Evolutionary conservation across 1,140 invertebrate genomes (phyloP), one percentile per base, ranked within the genome.

Genomic region (Daktulosphaira vitifoliae): DNA sequence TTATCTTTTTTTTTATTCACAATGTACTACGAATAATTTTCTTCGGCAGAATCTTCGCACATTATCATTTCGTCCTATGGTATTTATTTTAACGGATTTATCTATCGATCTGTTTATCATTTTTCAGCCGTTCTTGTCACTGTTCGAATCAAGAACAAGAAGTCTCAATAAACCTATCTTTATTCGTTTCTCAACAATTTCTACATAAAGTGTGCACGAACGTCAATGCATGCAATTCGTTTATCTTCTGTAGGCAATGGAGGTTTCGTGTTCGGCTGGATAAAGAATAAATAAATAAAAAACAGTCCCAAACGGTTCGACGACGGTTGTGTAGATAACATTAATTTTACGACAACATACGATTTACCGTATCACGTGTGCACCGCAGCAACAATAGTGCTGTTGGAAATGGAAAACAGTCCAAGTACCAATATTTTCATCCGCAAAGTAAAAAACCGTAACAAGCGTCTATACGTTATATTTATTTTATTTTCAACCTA

Each of bases 291-390:
- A 62, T 29, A 16, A 29, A 51, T 26, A 52, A 18, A 44, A 56
- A 48, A 62, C 18, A 20, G 56, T 62, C 56, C 25, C 25, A 13
- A 62, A 62, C 13, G 25, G 56, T 48, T 48, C 42, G 42, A 29
- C 42, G 56, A 62, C 56, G 56, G 56, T 62, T 62, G 13, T 22
- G 26, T 9, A 56, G 54, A 62, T 48, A 62, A 62, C 56, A 62
- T 62, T 62, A 62, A 62, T 62, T 62, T 62, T 29, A 62, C 25
- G 16, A 25, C 18, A n/a, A n/a, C 18, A 13, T 22, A 20, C 18
- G 11, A 48, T 62, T 46, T 46, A 29, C 25, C 42, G 23, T 13
- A 54, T n/a, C 3, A 15, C 15, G 3, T 23, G 11, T 13, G 26
- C n/a, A 52, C 50, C 39, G 39, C 11, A 53, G n/a, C 5, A 37